phyloP scores from a whole-genome alignment of 2,113 vertebrate species.

The Myiozetetes cayanensis region DNA sequence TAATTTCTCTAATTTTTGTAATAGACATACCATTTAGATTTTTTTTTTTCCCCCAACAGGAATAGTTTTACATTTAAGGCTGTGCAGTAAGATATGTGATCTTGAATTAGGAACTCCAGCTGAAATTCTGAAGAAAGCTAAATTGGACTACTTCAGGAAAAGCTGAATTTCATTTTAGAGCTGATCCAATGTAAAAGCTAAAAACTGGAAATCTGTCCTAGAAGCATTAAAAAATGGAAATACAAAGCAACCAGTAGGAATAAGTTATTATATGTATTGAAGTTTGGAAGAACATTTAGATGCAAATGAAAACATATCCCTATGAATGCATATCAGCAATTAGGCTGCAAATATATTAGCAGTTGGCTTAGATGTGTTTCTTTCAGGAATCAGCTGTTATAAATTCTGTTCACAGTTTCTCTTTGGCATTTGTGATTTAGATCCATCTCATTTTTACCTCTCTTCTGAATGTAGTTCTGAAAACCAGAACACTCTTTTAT shows the following conservation, averaged over 20 bases:
- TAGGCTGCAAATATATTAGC: background rate
- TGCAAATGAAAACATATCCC: background rate
- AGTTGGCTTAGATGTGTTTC: background rate
- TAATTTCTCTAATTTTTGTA: background rate
- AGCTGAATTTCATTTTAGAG: background rate
- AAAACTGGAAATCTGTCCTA: background rate
- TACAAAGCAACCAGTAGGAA: background rate
- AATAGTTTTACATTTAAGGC: background rate
- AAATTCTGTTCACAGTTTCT: conserved; percentile 36
- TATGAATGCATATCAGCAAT: background rate
- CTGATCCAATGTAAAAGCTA: background rate
- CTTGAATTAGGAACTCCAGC: background rate
- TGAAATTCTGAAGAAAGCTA: background rate
- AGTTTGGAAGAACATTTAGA: background rate
- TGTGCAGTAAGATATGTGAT: background rate
- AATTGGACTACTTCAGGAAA: background rate
- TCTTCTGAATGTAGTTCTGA: conserved; percentile 7
- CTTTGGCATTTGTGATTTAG: conserved; percentile 5
- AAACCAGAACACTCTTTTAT: background rate
- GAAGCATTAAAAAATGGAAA: background rate
- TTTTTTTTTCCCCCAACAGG: background rate
- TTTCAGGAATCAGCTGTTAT: background rate
- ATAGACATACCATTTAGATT: background rate
- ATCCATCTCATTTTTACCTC: conserved; percentile 2
- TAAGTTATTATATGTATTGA: background rate